phyloP scores from a whole-genome alignment of 2,888 invertebrate genomes.

The Pseudococcus longispinus region DNA sequence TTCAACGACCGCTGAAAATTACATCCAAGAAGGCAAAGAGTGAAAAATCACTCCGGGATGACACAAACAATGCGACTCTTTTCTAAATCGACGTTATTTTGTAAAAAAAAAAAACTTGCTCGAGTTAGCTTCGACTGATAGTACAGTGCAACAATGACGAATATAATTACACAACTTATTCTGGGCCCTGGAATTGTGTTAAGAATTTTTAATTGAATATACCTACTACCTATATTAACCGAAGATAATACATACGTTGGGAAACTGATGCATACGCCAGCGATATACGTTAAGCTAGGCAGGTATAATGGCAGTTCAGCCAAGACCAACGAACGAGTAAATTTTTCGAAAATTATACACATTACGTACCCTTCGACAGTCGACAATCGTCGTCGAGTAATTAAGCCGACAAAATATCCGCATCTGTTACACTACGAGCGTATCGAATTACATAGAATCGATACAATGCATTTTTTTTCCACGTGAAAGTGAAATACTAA shows the following conservation, averaged over 20 bases:
- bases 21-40: neutral
- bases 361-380: slow-evolving; percentile 7
- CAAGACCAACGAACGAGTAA: neutral
- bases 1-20: neutral
- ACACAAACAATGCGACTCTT: neutral
- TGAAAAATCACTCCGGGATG: neutral
- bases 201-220: slow-evolving; percentile 19
- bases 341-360: slow-evolving; percentile 28
- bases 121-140: too few species aligned
- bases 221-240: neutral
- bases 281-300: neutral
- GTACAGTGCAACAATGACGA: neutral
- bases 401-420: slow-evolving; percentile 41
- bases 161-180: neutral
- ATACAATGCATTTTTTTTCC: slow-evolving; percentile 20
- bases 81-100: neutral
- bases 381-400: neutral
- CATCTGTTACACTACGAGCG: slow-evolving; percentile 46
- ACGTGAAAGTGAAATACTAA: slow-evolving; percentile 43
- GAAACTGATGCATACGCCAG: neutral
- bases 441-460: slow-evolving; percentile 46
- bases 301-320: neutral
- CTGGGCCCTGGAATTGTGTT: neutral
- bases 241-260: neutral
- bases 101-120: neutral